Conservation (phyloP, 2,888 invertebrate species). For the Pollenia angustigena region DNA sequence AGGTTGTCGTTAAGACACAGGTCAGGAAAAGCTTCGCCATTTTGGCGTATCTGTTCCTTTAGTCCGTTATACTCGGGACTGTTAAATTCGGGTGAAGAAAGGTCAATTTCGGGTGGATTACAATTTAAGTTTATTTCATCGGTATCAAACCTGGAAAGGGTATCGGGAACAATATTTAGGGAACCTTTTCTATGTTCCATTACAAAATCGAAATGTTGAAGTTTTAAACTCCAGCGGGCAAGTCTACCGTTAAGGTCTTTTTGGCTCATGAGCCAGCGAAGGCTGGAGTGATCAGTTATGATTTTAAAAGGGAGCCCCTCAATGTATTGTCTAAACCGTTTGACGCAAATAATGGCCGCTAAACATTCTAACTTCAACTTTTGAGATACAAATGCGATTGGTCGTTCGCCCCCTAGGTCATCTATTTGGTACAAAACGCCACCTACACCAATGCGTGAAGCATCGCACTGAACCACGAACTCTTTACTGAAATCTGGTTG, state of each 20-base stretch:
- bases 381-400: neutral
- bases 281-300: constrained; percentile 8
- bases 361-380: neutral
- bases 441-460: neutral
- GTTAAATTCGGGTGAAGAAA: constrained; percentile 19
- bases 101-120: constrained; percentile 5
- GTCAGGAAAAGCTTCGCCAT: constrained; percentile 13
- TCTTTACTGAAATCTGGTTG: neutral
- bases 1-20: neutral
- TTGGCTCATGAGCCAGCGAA: constrained; percentile 21
- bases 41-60: neutral
- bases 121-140: neutral
- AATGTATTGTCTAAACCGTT: constrained; percentile 8
- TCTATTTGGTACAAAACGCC: neutral
- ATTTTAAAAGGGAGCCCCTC: constrained; percentile 19
- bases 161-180: constrained; percentile 40
- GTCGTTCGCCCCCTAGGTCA: neutral
- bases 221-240: neutral
- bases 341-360: neutral
- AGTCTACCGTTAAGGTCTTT: constrained; percentile 13
- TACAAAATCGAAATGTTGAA: constrained; percentile 30
- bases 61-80: constrained; percentile 22
- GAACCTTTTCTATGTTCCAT: constrained; percentile 49
- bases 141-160: constrained; percentile 31
- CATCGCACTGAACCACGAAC: neutral